Conservation (phyloP, 2,113 vertebrate species). For the Chauna torquata region DNA sequence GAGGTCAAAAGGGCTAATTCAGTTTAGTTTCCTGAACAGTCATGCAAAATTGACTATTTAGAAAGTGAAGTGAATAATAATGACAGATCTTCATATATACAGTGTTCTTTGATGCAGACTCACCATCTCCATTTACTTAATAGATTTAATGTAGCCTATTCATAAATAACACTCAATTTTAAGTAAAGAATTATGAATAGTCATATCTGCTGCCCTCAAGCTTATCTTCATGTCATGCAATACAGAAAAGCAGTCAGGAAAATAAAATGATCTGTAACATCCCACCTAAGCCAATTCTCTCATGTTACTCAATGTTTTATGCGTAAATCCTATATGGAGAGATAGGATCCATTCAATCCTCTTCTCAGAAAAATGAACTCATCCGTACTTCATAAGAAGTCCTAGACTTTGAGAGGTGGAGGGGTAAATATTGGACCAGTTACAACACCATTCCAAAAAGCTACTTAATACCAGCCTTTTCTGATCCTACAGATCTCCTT, state of each 20-base stretch:
- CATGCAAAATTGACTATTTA: constrained; percentile 13
- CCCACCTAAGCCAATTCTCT: background rate
- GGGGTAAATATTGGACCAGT: background rate
- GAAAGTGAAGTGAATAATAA: constrained; percentile 35
- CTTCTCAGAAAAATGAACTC: background rate
- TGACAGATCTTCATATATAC: background rate
- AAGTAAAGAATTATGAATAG: background rate
- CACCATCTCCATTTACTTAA: background rate
- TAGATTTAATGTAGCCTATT: background rate
- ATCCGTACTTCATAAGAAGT: background rate
- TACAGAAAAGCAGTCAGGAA: background rate
- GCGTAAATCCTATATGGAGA: background rate
- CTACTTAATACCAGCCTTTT: background rate
- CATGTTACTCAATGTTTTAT: background rate
- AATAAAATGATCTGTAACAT: background rate
- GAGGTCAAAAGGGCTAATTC: constrained; percentile 59
- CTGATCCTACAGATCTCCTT: background rate
- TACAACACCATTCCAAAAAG: background rate
- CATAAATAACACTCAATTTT: background rate
- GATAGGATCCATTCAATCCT: background rate
- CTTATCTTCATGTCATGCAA: background rate
- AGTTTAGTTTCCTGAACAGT: constrained; percentile 17
- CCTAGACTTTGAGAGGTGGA: background rate
- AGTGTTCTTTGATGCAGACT: background rate
- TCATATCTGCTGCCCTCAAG: background rate